A percentile compares a stretch with the other conserved stretches of the same genome.
phyloP scores from a whole-genome alignment of 2,797 vertebrate genomes.

The Simalia tracyae region DNA sequence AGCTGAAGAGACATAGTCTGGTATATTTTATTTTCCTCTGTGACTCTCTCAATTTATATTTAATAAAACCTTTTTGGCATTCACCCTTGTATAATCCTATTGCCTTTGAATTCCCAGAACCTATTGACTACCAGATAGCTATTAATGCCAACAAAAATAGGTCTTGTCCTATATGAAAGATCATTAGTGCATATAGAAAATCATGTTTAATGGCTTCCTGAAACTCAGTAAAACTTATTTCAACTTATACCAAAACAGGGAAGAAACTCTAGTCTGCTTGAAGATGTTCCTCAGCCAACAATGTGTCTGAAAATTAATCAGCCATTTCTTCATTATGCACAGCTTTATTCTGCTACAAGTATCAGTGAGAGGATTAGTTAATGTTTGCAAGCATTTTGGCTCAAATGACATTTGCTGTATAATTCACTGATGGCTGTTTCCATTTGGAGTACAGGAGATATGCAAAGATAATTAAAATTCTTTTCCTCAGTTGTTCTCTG shows the following conservation, averaged over 20 bases:
- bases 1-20: not conserved
- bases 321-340: slow-evolving; percentile 1
- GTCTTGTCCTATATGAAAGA: not conserved
- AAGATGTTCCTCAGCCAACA: not conserved
- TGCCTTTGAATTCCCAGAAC: not conserved
- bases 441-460: not conserved
- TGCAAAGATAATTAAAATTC: not conserved
- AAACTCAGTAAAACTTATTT: not conserved
- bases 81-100: not conserved
- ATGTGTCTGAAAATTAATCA: not conserved
- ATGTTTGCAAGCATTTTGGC: slow-evolving; percentile 4
- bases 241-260: slow-evolving; percentile 7
- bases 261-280: not conserved
- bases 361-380: not conserved
- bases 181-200: not conserved
- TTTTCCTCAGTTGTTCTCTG: not conserved
- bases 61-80: not conserved
- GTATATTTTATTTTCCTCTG: not conserved
- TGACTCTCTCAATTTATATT: not conserved
- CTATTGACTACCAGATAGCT: not conserved
- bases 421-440: not conserved
- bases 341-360: slow-evolving; percentile 3
- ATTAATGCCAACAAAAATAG: not conserved
- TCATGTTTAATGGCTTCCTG: not conserved
- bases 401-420: not conserved